These are phyloP conservation scores for Pristionchus maxplancki DNA, from an alignment of 2,888 invertebrate species.

Conservation along the genomic window DNA sequence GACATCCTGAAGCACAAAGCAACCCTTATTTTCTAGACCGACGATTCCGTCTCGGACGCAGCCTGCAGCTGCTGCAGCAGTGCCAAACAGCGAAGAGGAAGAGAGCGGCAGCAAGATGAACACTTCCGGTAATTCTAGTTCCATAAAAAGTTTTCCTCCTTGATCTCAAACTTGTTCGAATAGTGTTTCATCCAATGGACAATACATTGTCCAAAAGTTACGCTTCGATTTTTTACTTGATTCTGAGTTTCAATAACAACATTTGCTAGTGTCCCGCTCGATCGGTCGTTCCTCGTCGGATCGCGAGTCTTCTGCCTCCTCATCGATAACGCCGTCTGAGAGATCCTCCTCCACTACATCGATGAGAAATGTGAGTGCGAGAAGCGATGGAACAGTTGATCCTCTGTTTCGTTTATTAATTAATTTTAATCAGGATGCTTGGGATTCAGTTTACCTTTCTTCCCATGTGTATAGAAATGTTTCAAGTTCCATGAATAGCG, in stretches of 20 bases:
- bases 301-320: slow-evolving; percentile 29
- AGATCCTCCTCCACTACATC: not conserved
- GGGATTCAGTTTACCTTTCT: not conserved
- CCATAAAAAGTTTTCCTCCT: not conserved
- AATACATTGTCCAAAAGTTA: not conserved
- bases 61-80: slow-evolving; percentile 17
- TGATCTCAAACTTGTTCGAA: not conserved
- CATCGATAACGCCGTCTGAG: slow-evolving; percentile 36
- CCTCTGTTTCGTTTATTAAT: not conserved
- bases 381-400: not conserved
- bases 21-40: not conserved
- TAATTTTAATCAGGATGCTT: not conserved
- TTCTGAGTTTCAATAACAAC: not conserved
- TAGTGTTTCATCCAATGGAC: not conserved
- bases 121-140: not conserved
- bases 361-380: not conserved
- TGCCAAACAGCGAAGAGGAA: slow-evolving; percentile 3
- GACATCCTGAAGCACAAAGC: not conserved
- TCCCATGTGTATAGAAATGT: not conserved
- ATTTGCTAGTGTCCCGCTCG: not conserved
- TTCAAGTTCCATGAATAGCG: no score
- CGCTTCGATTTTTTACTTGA: not conserved
- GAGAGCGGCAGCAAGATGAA: slow-evolving; percentile 34
- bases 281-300: slow-evolving; percentile 11
- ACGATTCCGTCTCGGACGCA: slow-evolving; percentile 18